Conservation (phyloP, 2,888 invertebrate genomes). For the Cephus rjabovi region DNA sequence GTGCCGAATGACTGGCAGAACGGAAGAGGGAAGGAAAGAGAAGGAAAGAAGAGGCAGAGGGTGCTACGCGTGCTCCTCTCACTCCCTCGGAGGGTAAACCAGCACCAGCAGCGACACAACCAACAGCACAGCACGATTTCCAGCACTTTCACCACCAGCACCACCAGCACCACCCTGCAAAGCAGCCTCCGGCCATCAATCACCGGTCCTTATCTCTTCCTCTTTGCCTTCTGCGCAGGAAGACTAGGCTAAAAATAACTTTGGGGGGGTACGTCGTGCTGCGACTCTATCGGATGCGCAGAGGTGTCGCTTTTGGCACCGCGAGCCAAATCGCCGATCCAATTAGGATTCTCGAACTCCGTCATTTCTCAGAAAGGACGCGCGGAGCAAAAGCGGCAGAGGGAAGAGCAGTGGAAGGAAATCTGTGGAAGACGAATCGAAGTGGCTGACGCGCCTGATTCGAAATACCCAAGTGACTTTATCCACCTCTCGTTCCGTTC, state of each 20-base stretch:
- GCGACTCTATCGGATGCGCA: not conserved
- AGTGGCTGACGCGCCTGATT: too few species aligned
- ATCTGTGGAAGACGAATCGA: too few species aligned
- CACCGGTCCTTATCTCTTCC: slow-evolving; percentile 20
- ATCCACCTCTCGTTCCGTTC: too few species aligned
- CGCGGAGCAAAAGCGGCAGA: too few species aligned
- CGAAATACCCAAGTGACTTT: too few species aligned
- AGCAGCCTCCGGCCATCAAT: slow-evolving; percentile 36
- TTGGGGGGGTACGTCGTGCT: too few species aligned
- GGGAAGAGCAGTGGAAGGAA: too few species aligned
- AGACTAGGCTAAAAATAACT: slow-evolving; percentile 14
- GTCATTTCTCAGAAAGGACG: too few species aligned
- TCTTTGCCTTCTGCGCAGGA: slow-evolving; percentile 10
- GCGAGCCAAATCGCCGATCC: too few species aligned
- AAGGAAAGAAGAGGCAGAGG: not conserved
- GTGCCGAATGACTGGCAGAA: not conserved
- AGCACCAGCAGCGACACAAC: not conserved
- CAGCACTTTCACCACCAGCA: too few species aligned
- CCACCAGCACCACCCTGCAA: not conserved
- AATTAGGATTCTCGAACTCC: too few species aligned
- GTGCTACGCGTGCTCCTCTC: not conserved
- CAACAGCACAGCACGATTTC: too few species aligned
- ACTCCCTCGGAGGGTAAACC: slow-evolving; percentile 1
- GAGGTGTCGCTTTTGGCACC: not conserved
- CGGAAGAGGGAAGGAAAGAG: not conserved